These are phyloP conservation scores for Carterocephalus palaemon DNA, from an alignment of 2,888 invertebrate species.

Conservation along the genomic window DNA sequence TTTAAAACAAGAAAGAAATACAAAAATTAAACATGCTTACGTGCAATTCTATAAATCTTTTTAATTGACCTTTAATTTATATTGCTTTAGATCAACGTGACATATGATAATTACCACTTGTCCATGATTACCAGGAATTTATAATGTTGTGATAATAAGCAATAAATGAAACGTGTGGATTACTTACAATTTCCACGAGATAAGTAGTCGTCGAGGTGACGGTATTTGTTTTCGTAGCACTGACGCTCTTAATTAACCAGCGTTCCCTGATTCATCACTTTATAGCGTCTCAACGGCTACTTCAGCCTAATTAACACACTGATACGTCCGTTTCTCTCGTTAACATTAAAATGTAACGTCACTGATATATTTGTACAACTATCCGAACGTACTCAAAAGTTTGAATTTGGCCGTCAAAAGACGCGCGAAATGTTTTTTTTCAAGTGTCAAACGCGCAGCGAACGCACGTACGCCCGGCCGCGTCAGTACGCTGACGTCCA, in stretches of 20 bases:
- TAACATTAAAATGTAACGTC: constrained; percentile 15
- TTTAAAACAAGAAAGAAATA: too few species aligned
- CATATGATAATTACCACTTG: constrained; percentile 7
- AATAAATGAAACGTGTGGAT: constrained; percentile 17
- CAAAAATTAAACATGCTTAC: too few species aligned
- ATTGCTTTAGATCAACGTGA: constrained; percentile 4
- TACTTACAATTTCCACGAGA: constrained; percentile 67
- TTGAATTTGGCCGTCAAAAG: constrained; percentile 60
- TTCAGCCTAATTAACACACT: constrained; percentile 64
- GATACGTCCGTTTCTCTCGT: constrained; percentile 19
- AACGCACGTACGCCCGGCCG: constrained; percentile 62
- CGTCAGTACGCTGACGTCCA: constrained; percentile 75
- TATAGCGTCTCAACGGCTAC: constrained; percentile 70
- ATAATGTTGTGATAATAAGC: background rate
- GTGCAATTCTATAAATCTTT: background rate
- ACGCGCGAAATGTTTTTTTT: constrained; percentile 73
- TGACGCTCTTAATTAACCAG: constrained; percentile 73
- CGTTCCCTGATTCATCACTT: constrained; percentile 78
- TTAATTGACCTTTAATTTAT: background rate
- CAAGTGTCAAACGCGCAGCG: constrained; percentile 57
- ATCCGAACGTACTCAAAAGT: constrained; percentile 61
- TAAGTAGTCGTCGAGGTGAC: constrained; percentile 48
- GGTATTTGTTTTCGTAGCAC: constrained; percentile 72
- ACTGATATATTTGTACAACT: constrained; percentile 34
- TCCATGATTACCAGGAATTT: constrained; percentile 6